A percentile compares a stretch with the other conserved stretches of the same genome.
Conservation (phyloP, 2,113 vertebrate genomes). For the Gymnorhina tibicen region DNA sequence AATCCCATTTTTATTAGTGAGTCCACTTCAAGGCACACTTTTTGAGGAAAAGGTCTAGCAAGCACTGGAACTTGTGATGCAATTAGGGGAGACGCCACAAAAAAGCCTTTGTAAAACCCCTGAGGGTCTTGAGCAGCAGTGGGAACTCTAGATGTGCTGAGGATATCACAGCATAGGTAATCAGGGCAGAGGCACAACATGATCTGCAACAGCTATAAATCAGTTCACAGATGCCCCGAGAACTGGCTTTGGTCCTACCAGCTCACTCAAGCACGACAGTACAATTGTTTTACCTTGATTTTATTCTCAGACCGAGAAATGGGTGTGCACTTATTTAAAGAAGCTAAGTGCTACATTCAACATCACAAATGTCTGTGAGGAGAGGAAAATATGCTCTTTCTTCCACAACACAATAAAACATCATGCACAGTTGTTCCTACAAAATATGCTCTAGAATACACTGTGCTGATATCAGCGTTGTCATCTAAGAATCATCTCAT, state of each 20-base stretch:
- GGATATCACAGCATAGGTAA: not conserved
- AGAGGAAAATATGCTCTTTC: not conserved
- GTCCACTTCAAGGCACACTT: not conserved
- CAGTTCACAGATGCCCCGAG: not conserved
- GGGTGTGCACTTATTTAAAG: not conserved
- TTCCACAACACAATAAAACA: not conserved
- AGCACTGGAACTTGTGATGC: not conserved
- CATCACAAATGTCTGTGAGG: not conserved
- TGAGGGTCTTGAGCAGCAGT: not conserved
- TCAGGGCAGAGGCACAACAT: not conserved
- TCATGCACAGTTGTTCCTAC: not conserved
- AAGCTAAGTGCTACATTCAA: not conserved
- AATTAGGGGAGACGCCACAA: not conserved
- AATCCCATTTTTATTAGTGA: constrained; percentile 28
- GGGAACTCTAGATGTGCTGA: not conserved
- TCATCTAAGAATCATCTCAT: not conserved
- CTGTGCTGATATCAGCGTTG: not conserved
- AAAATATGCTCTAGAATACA: not conserved
- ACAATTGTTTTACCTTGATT: not conserved
- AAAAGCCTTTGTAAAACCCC: not conserved
- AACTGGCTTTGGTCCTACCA: not conserved
- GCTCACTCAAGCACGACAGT: not conserved
- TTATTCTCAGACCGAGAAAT: not conserved
- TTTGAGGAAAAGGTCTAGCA: not conserved
- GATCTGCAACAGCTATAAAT: not conserved